These are phyloP conservation scores for Aleiodes sp. DNA, from an alignment of 1,140 invertebrate species.

Conservation along the genomic window DNA sequence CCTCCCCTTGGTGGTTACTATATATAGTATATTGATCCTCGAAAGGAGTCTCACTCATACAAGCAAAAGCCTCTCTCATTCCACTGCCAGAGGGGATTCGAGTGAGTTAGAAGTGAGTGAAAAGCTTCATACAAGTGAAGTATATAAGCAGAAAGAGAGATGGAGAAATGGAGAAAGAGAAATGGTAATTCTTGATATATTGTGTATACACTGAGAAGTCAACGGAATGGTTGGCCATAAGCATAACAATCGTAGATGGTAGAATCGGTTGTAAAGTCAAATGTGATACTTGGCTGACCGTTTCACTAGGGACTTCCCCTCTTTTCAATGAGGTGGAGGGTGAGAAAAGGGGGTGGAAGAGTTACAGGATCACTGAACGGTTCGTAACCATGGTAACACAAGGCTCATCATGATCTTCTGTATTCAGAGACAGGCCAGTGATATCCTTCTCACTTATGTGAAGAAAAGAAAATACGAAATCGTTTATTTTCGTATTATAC, in stretches of 20 bases:
- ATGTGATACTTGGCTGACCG: slow-evolving; percentile 62
- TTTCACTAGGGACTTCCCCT: slow-evolving; percentile 50
- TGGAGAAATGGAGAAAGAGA: not conserved
- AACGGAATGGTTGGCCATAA: slow-evolving; percentile 45
- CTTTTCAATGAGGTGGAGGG: slow-evolving; percentile 32
- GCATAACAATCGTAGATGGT: slow-evolving; percentile 54
- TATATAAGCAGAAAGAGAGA: not conserved
- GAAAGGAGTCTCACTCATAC: slow-evolving; percentile 49
- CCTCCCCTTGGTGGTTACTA: slow-evolving; percentile 50
- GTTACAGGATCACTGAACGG: slow-evolving; percentile 42
- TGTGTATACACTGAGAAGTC: not conserved
- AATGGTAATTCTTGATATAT: slow-evolving; percentile 7
- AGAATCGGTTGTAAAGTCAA: slow-evolving; percentile 61
- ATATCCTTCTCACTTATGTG: slow-evolving; percentile 62
- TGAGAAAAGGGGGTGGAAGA: too few relatives aligned
- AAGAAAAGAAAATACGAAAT: slow-evolving; percentile 51
- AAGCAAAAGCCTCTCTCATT: not conserved
- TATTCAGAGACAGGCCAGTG: slow-evolving; percentile 40
- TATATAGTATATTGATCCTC: slow-evolving; percentile 61
- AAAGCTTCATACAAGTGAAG: slow-evolving; percentile 3
- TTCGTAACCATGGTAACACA: slow-evolving; percentile 63
- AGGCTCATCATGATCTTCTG: slow-evolving; percentile 65
- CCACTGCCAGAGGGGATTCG: not conserved
- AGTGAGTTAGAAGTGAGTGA: slow-evolving; percentile 1
- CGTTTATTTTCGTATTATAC: not conserved